A percentile compares a stretch with the other conserved stretches of the same genome.
Evolutionary conservation across 2,888 invertebrate genomes (phyloP).

Genomic region (Lacanobia wlatinum): DNA sequence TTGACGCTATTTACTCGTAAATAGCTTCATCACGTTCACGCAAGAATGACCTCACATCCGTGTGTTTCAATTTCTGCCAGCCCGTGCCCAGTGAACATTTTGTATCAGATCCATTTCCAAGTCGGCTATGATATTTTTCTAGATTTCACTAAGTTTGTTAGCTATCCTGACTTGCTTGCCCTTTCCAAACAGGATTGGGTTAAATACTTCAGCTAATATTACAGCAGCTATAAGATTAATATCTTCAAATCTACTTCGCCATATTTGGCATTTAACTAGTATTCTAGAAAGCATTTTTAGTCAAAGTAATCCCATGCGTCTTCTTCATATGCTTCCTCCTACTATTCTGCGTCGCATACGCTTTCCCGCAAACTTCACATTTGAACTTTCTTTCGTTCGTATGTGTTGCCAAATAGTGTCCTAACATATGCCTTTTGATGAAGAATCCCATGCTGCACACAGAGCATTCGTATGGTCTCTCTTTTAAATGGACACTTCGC

Average conservation of each 20-base stretch:
- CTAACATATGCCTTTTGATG: conserved; percentile 85
- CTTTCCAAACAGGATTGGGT: background rate
- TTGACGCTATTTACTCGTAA: too few relatives aligned
- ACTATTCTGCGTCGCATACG: conserved; percentile 87
- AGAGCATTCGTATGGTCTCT: conserved; percentile 85
- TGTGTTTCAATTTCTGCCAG: background rate
- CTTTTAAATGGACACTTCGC: conserved; percentile 85
- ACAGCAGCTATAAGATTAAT: background rate
- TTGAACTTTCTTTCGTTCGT: conserved; percentile 90
- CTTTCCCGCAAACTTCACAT: conserved; percentile 91
- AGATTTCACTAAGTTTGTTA: background rate
- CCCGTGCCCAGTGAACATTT: background rate
- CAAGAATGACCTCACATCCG: too few relatives aligned
- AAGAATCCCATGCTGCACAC: conserved; percentile 88
- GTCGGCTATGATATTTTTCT: background rate
- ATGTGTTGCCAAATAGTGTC: conserved; percentile 87
- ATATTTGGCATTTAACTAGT: conserved; percentile 45
- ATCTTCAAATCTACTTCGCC: conserved; percentile 40
- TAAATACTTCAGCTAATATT: conserved; percentile 22
- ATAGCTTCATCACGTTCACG: background rate
- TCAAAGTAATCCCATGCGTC: conserved; percentile 78
- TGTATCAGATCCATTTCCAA: background rate
- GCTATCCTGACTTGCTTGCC: background rate
- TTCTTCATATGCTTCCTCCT: conserved; percentile 86
- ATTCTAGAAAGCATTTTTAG: conserved; percentile 45